phyloP scores from a whole-genome alignment of 1,140 invertebrate species.

The Drosophila bocki region DNA sequence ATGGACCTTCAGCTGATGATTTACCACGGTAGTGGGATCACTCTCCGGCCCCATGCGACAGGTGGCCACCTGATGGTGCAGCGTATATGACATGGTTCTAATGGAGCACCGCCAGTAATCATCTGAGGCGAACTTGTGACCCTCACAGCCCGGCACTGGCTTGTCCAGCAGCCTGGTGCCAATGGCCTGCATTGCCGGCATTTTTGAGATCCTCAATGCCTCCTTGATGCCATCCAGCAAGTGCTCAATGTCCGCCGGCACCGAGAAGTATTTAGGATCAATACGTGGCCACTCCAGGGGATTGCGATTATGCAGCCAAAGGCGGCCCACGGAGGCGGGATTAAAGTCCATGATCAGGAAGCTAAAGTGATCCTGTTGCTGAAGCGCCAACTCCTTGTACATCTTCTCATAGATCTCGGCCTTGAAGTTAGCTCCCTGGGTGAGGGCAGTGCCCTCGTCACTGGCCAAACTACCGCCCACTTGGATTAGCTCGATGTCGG shows the following conservation, averaged over 20 bases:
- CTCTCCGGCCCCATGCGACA: slow-evolving; percentile 91
- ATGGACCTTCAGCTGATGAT: slow-evolving; percentile 90
- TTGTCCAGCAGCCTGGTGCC: slow-evolving; percentile 85
- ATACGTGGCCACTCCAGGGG: slow-evolving; percentile 91
- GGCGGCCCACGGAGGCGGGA: slow-evolving; percentile 90
- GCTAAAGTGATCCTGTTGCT: slow-evolving; percentile 87
- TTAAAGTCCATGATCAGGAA: slow-evolving; percentile 90
- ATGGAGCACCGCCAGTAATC: slow-evolving; percentile 91
- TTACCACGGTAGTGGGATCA: slow-evolving; percentile 91
- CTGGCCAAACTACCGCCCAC: slow-evolving; percentile 87
- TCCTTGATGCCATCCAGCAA: slow-evolving; percentile 89
- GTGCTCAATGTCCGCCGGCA: slow-evolving; percentile 88
- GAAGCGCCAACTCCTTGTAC: slow-evolving; percentile 86
- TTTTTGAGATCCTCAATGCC: slow-evolving; percentile 87
- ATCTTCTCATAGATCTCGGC: slow-evolving; percentile 87
- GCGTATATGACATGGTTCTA: slow-evolving; percentile 87
- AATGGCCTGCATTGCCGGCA: slow-evolving; percentile 87
- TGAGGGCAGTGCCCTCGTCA: slow-evolving; percentile 88
- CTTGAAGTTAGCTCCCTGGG: slow-evolving; percentile 86
- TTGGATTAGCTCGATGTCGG: slow-evolving; percentile 88
- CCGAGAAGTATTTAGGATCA: slow-evolving; percentile 90
- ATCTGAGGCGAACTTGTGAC: slow-evolving; percentile 87
- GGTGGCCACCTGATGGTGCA: slow-evolving; percentile 91
- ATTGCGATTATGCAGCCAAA: slow-evolving; percentile 89
- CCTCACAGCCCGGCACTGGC: slow-evolving; percentile 88